Conservation (phyloP, 23 tunicate genomes). For the Ascidia mentula region DNA sequence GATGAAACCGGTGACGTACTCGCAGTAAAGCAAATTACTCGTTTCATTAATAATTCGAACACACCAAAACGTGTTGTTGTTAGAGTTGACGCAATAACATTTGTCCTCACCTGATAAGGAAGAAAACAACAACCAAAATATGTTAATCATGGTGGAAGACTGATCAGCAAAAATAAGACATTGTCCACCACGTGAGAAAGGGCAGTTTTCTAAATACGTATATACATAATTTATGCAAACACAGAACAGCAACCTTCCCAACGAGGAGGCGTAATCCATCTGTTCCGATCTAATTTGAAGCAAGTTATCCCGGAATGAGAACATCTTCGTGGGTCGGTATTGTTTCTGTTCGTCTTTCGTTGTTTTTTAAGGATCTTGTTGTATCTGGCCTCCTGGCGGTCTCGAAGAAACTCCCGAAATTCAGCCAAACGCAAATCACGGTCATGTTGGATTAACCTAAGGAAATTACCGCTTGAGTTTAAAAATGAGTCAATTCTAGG, state of each 20-base stretch:
- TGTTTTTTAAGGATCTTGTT: neutral
- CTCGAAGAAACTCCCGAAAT: neutral
- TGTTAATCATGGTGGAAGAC: neutral
- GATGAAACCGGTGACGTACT: slow-evolving; percentile 78
- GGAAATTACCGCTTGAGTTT: no score
- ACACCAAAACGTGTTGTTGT: slow-evolving; percentile 98
- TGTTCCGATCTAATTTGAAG: slow-evolving; percentile 25
- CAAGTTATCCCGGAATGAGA: slow-evolving; percentile 56
- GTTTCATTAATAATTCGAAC: slow-evolving; percentile 85
- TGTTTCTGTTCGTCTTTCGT: neutral
- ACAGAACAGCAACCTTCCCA: slow-evolving; percentile 62
- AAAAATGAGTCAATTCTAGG: no score
- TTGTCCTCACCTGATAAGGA: slow-evolving; percentile 53
- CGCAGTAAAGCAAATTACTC: slow-evolving; percentile 80
- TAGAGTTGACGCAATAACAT: slow-evolving; percentile 87
- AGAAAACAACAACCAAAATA: no score
- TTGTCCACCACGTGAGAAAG: no score
- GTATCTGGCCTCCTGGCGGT: neutral
- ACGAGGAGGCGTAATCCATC: slow-evolving; percentile 57
- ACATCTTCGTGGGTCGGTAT: neutral
- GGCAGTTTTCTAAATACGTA: no score
- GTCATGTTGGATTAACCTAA: neutral
- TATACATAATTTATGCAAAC: no score
- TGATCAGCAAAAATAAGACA: no score
- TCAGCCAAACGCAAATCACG: neutral